Evolutionary conservation across 2,888 invertebrate genomes (phyloP), one percentile per base, ranked within the genome.

Genomic region (Drosophila niveifrons): DNA sequence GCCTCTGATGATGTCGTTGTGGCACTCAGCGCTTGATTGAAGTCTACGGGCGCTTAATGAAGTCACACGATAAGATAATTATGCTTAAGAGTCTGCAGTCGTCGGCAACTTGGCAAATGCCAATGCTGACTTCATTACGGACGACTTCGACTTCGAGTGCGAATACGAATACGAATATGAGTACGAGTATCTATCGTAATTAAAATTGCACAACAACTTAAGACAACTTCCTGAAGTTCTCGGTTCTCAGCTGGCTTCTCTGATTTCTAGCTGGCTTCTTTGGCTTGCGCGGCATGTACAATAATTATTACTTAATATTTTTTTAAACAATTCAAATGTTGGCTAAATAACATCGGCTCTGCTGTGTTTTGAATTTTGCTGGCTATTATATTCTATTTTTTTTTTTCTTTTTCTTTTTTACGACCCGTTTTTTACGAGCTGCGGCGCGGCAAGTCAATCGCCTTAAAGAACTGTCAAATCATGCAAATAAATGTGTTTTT

Each of bases 401-500:
- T 66, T 63, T 75, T 73, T 72, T 78, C 43, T 66, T 63, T 75
- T 73, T 72, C 43, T 66, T 63, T 75, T 73, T 72, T 78, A 73
- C 64, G 73, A 69, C 61, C 85, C 65, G 69, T 65, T 76, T 78
- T 73, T 64, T 72, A 65, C 59, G 68, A 66, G 70, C 71, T 53
- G 47, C 65, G 63, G 75, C 66, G 47, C 65, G 63, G 75, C 66
- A 65, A 66, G 81, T 84, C 80, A 82, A 88, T 80, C 83, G 86
- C 61, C 83, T 84, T 78, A 82, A 72, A 86, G 80, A 84, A 88
- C 78, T 86, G 85, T 86, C 85, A 85, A 86, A 85, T 85, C 85
- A 85, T 85, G 82, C 77, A 89, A 85, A 88, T 89, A 85, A 85
- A 85, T 85, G 77, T 75, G 72, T 52, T 82, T 82, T 88, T 74